Evolutionary conservation across 2,113 vertebrate species (phyloP).

Genomic region (Lontra canadensis): DNA sequence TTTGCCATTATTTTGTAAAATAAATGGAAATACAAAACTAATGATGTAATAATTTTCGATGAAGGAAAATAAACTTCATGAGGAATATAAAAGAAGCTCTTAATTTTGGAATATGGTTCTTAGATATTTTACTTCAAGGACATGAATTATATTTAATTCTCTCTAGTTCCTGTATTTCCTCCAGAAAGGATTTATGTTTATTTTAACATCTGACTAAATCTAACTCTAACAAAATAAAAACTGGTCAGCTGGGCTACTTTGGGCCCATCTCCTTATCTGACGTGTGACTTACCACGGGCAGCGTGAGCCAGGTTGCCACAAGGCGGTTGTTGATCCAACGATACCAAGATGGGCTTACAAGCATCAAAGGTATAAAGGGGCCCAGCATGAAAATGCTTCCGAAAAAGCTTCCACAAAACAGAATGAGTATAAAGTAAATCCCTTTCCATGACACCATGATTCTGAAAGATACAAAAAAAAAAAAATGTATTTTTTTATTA

Average conservation of each 20-base stretch:
- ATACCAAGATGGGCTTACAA: conserved; percentile 94
- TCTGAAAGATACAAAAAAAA: conserved; percentile 84
- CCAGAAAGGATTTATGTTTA: neutral
- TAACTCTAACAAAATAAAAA: conserved; percentile 23
- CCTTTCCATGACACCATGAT: conserved; percentile 94
- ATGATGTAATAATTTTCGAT: neutral
- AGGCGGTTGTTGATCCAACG: conserved; percentile 95
- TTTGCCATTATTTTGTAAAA: neutral
- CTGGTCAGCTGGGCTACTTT: neutral
- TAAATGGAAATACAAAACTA: conserved; percentile 40
- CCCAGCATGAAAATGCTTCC: conserved; percentile 96
- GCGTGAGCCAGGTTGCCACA: conserved; percentile 96
- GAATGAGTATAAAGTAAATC: conserved; percentile 91
- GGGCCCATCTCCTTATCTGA: neutral
- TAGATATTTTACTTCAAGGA: conserved; percentile 21
- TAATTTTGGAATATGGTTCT: neutral
- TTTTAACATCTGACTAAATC: neutral
- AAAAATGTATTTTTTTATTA: conserved; percentile 35
- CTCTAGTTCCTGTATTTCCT: neutral
- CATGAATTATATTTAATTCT: conserved; percentile 33
- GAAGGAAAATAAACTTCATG: neutral
- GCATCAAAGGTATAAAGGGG: conserved; percentile 94
- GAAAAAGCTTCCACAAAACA: conserved; percentile 96
- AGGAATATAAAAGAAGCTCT: conserved; percentile 8
- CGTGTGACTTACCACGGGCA: conserved; percentile 93